These are phyloP conservation scores for Eupsilia transversa DNA, from an alignment of 2,888 invertebrate species.

Conservation along the genomic window DNA sequence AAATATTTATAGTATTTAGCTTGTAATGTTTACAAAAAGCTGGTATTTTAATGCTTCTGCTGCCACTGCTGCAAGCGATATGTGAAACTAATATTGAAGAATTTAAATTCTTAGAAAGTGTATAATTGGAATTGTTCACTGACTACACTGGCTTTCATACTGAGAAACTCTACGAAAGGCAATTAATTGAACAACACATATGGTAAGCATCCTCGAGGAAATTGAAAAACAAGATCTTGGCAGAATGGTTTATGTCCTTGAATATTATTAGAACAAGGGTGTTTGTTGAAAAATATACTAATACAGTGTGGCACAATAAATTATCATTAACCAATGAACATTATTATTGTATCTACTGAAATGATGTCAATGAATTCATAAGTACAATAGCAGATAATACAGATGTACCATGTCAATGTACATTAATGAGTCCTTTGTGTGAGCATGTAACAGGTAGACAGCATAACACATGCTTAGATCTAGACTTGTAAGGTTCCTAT, in stretches of 20 bases:
- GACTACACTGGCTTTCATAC: conserved; percentile 52
- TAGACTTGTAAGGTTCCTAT: conserved; percentile 45
- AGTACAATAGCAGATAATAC: conserved; percentile 43
- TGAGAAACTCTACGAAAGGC: conserved; percentile 38
- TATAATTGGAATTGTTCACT: conserved; percentile 51
- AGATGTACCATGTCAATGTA: conserved; percentile 41
- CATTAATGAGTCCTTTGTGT: conserved; percentile 50
- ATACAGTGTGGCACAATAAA: conserved; percentile 17
- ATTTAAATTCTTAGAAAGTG: conserved; percentile 63
- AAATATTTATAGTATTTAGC: background rate
- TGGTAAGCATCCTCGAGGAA: conserved; percentile 8
- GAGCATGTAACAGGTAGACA: conserved; percentile 59
- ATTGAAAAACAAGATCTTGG: conserved; percentile 23
- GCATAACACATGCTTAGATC: conserved; percentile 50
- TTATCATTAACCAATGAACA: conserved; percentile 8
- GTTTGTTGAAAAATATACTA: background rate
- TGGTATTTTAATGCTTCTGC: conserved; percentile 12
- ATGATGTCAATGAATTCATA: conserved; percentile 54
- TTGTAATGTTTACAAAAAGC: background rate
- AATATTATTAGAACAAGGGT: conserved; percentile 42
- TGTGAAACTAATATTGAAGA: conserved; percentile 41
- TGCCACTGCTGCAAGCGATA: conserved; percentile 9
- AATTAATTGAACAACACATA: conserved; percentile 23
- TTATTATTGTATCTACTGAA: conserved; percentile 25
- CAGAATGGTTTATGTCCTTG: conserved; percentile 38